Evolutionary conservation across 2,797 vertebrate genomes (phyloP).

Genomic region (Limosa lapponica): DNA sequence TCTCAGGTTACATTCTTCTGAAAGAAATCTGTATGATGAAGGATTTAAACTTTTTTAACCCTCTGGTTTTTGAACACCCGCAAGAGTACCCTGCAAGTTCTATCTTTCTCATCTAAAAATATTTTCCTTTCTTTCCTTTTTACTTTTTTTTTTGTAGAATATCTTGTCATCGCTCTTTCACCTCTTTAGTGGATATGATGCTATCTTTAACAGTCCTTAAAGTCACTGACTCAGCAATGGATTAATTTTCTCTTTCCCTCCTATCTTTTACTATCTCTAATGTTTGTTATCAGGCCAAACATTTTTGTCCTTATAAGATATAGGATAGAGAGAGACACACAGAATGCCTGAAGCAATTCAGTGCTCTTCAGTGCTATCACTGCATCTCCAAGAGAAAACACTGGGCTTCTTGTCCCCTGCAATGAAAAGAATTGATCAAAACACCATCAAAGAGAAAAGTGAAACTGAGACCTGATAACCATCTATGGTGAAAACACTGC

Average conservation of each 20-base stretch:
- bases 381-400: not conserved
- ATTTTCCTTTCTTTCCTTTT: not conserved
- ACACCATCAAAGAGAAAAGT: not conserved
- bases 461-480: not conserved
- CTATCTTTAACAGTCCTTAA: not conserved
- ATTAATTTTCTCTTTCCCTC: not conserved
- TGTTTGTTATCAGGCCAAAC: not conserved
- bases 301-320: not conserved
- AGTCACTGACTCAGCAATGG: not conserved
- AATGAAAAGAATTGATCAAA: not conserved
- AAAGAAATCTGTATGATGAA: not conserved
- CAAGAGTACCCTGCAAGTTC: not conserved
- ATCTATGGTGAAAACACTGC: not conserved
- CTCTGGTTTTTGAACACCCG: not conserved
- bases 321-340: not conserved
- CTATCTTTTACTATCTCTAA: too few relatives aligned
- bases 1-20: not conserved
- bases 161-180: not conserved
- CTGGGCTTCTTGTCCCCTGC: not conserved
- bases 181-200: not conserved
- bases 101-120: not conserved
- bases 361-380: not conserved
- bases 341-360: not conserved
- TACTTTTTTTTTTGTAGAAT: not conserved
- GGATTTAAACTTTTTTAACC: not conserved